Evolutionary conservation across 2,797 vertebrate species (phyloP).

Genomic region (Emydoidea blandingii): DNA sequence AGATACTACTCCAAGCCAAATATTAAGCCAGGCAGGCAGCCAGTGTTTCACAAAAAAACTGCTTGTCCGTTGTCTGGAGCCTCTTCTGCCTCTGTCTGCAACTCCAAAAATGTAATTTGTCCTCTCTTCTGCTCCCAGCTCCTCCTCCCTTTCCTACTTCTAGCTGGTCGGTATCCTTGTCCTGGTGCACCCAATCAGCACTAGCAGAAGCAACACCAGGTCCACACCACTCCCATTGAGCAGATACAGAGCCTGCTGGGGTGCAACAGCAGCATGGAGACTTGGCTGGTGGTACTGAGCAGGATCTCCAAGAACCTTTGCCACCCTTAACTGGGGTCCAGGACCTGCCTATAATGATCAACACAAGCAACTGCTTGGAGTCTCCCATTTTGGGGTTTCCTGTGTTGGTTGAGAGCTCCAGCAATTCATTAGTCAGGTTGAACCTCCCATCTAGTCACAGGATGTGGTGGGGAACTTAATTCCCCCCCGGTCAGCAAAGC

Average conservation of each 20-base stretch:
- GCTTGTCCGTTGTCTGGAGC: background rate
- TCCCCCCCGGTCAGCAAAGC: background rate
- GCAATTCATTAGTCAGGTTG: background rate
- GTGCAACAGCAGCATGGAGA: rapidly evolving
- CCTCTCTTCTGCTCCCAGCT: background rate
- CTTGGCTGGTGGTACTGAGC: background rate
- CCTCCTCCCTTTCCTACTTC: background rate
- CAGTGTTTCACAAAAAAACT: rapidly evolving
- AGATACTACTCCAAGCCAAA: background rate
- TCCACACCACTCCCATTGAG: background rate
- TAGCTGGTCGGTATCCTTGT: background rate
- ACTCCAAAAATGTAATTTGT: background rate
- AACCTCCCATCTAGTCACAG: background rate
- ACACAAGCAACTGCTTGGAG: background rate
- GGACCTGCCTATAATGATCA: background rate
- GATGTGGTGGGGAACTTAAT: background rate
- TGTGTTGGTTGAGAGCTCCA: background rate
- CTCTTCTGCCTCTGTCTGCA: rapidly evolving
- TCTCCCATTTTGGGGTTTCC: background rate
- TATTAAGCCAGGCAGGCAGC: rapidly evolving
- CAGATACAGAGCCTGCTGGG: rapidly evolving
- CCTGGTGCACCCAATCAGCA: background rate
- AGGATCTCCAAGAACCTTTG: background rate
- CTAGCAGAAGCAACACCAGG: background rate
- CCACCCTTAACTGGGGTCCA: background rate